These are phyloP conservation scores for Shargacucullia verbasci DNA, from an alignment of 2,888 invertebrate genomes.

Conservation along the genomic window DNA sequence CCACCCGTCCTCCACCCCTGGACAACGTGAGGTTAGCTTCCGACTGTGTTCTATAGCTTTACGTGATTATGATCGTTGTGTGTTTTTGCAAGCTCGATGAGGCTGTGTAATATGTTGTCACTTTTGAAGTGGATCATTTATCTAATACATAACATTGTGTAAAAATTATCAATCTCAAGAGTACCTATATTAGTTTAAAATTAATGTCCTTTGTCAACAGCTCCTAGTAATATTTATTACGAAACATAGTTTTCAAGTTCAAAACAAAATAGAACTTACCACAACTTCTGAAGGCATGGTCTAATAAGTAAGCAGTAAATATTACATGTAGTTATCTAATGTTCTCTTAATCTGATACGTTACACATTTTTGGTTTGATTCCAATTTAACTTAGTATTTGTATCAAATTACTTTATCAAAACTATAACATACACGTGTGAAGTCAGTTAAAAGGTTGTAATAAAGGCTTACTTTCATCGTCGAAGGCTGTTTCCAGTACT, in stretches of 20 bases:
- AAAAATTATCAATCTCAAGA: conserved; percentile 15
- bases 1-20: conserved; percentile 87
- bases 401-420: neutral
- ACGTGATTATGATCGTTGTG: conserved; percentile 62
- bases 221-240: conserved; percentile 23
- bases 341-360: neutral
- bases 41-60: conserved; percentile 68
- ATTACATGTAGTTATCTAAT: conserved; percentile 17
- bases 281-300: conserved; percentile 66
- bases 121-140: conserved; percentile 40
- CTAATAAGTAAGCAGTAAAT: conserved; percentile 32
- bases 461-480: conserved; percentile 93
- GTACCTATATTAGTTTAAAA: conserved; percentile 19
- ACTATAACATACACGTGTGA: neutral
- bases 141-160: conserved; percentile 21
- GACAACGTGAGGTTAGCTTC: conserved; percentile 81
- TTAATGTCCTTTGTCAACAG: conserved; percentile 34
- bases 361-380: too few relatives aligned
- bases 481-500: conserved; percentile 90
- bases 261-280: conserved; percentile 66
- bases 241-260: conserved; percentile 21
- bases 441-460: conserved; percentile 2
- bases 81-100: conserved; percentile 66
- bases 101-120: conserved; percentile 60
- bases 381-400: neutral